Evolutionary conservation across 2,797 vertebrate genomes (phyloP).

Genomic region (Perodicticus potto): DNA sequence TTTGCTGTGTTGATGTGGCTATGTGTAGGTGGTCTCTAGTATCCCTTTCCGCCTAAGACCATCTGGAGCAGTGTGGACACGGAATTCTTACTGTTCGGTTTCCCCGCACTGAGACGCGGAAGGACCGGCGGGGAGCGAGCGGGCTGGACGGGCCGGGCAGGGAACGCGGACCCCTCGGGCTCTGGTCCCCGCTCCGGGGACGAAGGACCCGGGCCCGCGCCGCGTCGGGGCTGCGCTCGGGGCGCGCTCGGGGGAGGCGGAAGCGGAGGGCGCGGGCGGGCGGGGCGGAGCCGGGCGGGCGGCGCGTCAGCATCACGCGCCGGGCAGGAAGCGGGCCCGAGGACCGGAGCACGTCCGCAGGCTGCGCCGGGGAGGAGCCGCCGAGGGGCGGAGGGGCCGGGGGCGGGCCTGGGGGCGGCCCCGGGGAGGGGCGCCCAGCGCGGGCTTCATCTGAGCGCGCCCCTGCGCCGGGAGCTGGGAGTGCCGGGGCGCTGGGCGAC

Average conservation of each 20-base stretch:
- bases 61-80: background rate
- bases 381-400: background rate
- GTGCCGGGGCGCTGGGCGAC: background rate
- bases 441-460: conserved; percentile 62
- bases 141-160: background rate
- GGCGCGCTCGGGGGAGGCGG: background rate
- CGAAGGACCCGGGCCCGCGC: too few relatives aligned
- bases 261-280: background rate
- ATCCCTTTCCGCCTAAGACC: background rate
- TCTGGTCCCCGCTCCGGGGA: accelerated
- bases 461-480: background rate
- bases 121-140: background rate
- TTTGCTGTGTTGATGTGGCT: background rate
- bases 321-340: background rate
- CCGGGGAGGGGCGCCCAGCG: conserved; percentile 49
- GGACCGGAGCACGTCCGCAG: conserved; percentile 59
- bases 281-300: background rate
- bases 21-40: background rate
- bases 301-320: conserved; percentile 24
- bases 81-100: background rate
- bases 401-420: conserved; percentile 55
- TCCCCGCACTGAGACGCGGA: background rate
- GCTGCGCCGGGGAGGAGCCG: background rate
- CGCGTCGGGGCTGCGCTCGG: too few relatives aligned
- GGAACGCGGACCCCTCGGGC: background rate